phyloP scores from a whole-genome alignment of 1,140 invertebrate genomes.

The Nymphalis io region DNA sequence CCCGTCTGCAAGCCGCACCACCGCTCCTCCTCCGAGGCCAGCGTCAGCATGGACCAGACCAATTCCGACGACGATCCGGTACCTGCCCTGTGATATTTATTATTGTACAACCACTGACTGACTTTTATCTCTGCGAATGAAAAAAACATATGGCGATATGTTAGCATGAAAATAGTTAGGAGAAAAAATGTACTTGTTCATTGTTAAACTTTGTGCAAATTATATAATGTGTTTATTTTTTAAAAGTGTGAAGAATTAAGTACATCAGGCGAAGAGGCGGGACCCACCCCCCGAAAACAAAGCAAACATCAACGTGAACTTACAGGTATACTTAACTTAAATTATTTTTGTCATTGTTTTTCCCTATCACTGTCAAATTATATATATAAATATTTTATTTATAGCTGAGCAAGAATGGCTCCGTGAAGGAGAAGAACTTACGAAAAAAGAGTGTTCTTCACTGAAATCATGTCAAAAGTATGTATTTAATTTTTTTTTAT shows the following conservation, averaged over 20 bases:
- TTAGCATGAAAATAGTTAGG: too few species aligned
- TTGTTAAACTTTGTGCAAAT: too few species aligned
- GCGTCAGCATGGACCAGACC: constrained; percentile 88
- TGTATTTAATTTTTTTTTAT: constrained; percentile 40
- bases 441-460: constrained; percentile 71
- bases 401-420: constrained; percentile 76
- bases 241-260: constrained; percentile 78
- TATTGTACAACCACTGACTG: too few species aligned
- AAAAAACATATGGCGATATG: too few species aligned
- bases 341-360: not conserved
- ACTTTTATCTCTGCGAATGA: too few species aligned
- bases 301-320: constrained; percentile 76
- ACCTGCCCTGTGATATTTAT: constrained; percentile 31
- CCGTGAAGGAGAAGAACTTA: constrained; percentile 71
- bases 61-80: constrained; percentile 85
- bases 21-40: constrained; percentile 85
- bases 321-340: constrained; percentile 51
- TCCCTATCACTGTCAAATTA: not conserved
- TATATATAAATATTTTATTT: constrained; percentile 32
- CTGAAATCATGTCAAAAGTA: constrained; percentile 76
- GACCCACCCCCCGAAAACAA: constrained; percentile 78
- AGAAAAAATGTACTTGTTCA: too few species aligned
- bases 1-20: constrained; percentile 76
- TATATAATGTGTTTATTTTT: constrained; percentile 18
- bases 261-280: constrained; percentile 77